Evolutionary conservation across 1,140 invertebrate genomes (phyloP).

Genomic region (Ooceraea biroi): DNA sequence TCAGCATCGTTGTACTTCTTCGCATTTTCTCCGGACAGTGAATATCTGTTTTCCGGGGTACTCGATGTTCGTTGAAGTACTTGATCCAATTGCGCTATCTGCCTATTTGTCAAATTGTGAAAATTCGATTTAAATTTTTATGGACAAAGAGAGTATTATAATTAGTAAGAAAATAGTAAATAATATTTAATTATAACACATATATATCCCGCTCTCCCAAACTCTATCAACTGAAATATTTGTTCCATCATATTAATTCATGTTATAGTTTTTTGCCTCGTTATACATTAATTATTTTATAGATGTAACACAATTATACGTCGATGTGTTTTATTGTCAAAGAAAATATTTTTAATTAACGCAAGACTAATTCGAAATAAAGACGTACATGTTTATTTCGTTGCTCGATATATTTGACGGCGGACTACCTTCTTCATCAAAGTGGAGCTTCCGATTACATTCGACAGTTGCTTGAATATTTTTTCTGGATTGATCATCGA

Average conservation of each 20-base stretch:
- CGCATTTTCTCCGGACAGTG: constrained; percentile 74
- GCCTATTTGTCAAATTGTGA: constrained; percentile 69
- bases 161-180: constrained; percentile 11
- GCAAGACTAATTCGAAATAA: background rate
- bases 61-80: constrained; percentile 77
- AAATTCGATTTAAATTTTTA: too few relatives aligned
- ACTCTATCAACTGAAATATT: too few relatives aligned
- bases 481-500: background rate
- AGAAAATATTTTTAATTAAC: background rate
- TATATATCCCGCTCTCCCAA: too few relatives aligned
- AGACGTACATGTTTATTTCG: constrained; percentile 79
- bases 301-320: background rate
- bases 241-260: too few relatives aligned
- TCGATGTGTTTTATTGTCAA: background rate
- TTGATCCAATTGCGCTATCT: constrained; percentile 81
- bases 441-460: constrained; percentile 78
- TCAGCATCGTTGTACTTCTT: constrained; percentile 71
- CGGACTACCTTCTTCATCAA: constrained; percentile 69
- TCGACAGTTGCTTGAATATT: background rate
- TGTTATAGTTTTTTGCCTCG: too few relatives aligned
- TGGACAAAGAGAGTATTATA: background rate
- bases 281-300: too few relatives aligned
- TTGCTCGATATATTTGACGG: constrained; percentile 68
- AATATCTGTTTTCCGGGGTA: constrained; percentile 77
- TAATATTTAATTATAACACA: background rate